These are phyloP conservation scores for Aurelia aurita complex sp. Pacific DNA, from an alignment of 30 jellyfish, hydroid and myxozoan species.

Conservation along the genomic window DNA sequence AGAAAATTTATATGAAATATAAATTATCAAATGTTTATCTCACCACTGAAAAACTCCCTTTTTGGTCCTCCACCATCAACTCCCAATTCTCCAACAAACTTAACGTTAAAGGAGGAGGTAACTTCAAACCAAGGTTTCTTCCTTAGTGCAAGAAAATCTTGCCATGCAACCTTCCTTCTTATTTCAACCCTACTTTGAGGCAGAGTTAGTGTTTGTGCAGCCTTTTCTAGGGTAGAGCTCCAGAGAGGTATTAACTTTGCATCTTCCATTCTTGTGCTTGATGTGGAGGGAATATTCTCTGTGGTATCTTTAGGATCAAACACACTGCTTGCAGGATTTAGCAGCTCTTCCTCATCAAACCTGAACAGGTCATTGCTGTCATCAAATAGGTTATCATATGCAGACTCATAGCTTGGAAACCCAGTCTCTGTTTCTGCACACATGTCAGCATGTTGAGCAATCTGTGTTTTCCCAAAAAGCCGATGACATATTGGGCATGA, in stretches of 20 bases:
- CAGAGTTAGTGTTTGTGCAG: constrained; percentile 2
- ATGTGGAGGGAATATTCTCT: too few species aligned
- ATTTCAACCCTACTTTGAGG: background rate
- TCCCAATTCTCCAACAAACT: constrained; percentile 8
- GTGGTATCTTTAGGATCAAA: too few species aligned
- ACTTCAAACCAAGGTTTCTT: constrained; percentile 4
- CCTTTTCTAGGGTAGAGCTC: background rate
- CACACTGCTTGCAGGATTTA: too few species aligned
- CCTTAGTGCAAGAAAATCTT: constrained; percentile 8
- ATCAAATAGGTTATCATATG: too few species aligned
- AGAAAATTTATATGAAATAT: too few species aligned
- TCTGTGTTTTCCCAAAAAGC: constrained; percentile 12
- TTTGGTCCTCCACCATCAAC: constrained; percentile 14
- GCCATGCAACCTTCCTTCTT: constrained; percentile 15
- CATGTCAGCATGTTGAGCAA: constrained; percentile 2
- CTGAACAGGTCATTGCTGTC: too few species aligned
- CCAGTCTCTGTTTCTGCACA: constrained; percentile 19
- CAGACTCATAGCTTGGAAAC: background rate
- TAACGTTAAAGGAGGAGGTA: background rate
- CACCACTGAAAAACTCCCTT: constrained; percentile 10
- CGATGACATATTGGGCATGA: constrained; percentile 6
- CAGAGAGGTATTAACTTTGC: too few species aligned
- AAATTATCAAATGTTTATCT: background rate
- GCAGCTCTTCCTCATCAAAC: too few species aligned
- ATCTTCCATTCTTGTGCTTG: too few species aligned